Base-by-base conservation (phyloP, 1,140 invertebrate species). In the Drosophila azteca region DNA sequence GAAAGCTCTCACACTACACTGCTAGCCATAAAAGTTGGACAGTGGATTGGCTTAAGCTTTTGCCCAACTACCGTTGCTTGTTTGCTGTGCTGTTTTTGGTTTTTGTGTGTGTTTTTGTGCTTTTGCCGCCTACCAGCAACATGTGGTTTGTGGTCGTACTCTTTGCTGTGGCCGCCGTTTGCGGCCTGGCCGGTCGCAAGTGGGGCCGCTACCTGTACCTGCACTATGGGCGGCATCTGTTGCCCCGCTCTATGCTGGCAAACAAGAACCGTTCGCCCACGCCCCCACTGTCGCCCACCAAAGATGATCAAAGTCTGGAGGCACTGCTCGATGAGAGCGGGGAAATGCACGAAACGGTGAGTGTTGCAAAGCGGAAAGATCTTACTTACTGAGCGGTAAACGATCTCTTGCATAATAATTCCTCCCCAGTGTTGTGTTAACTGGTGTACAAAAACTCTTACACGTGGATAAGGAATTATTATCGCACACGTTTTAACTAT, bases 281-380 rank as follows among this genome's bases (percentile, higher is more conserved):
- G 24, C 90, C 90, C 0, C 90, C 90, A 13, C 69, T 91, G 9
- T 84, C 83, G 26, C 75, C 90, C 49, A 84, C 80, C 45, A 91
- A 90, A 64, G 84, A 91, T 62, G 90, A 90, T 78, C 87, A 91
- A 65, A 91, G 80, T 63, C 72, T 91, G 68, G 90, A 91, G 67
- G 75, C 83, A 6, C 58, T 90, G 60, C 77, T 91, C 39, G 90
- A 91, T 45, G 90, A 91, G 55, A 89, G 90, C 63, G 76, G 90
- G 15, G 90, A 91, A 68, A 91, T 91, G 90, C 90, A 91, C 24
- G 90, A 91, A 87, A 91, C 90, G 90, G 90, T 91, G 84, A 91
- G 90, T 83, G 49, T 11, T 43, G 15, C 17, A 20, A 20, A 20
- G 17, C 1, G 17, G 17, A 20, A 29, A 49, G 44, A 9, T 39